Percentiles rank a stretch among this genome's conserved stretches.
Evolutionary conservation across 2,113 vertebrate genomes (phyloP).

Genomic region (Tetrao urogallus): DNA sequence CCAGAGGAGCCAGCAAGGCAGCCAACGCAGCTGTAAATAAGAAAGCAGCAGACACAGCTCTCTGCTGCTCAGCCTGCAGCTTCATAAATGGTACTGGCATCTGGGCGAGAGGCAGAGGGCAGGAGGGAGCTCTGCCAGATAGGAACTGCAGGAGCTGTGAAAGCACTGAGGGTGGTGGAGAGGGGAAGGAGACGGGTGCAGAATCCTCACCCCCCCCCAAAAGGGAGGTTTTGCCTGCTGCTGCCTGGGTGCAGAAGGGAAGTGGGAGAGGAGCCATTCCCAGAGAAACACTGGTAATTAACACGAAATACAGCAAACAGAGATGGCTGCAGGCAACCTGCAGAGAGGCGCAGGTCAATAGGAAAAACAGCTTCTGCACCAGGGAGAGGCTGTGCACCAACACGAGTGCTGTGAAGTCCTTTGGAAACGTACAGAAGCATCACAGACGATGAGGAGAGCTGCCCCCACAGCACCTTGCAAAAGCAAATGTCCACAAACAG

Average conservation of each 20-base stretch:
- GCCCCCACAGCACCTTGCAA: accelerated
- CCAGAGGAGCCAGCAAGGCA: neutral
- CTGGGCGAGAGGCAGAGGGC: neutral
- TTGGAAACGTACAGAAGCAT: accelerated
- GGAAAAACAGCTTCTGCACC: neutral
- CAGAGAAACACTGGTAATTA: neutral
- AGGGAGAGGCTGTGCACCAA: neutral
- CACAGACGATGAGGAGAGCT: neutral
- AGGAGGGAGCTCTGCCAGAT: neutral
- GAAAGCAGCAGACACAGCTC: neutral
- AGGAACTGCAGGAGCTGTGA: neutral
- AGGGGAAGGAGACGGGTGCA: neutral
- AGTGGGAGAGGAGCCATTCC: neutral
- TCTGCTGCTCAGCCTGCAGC: slow-evolving; percentile 38
- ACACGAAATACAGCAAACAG: neutral
- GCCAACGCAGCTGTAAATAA: slow-evolving; percentile 52
- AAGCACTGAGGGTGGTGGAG: neutral
- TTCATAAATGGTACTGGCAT: neutral
- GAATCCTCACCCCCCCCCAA: no score
- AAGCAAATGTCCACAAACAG: neutral
- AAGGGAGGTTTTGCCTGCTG: neutral
- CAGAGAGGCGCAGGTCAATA: neutral
- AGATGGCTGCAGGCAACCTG: neutral
- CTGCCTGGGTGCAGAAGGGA: neutral
- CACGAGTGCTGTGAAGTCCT: neutral